Evolutionary conservation across 2,113 vertebrate species (phyloP), one percentile per base, ranked within the genome.

Genomic region (Carassius gibelio): DNA sequence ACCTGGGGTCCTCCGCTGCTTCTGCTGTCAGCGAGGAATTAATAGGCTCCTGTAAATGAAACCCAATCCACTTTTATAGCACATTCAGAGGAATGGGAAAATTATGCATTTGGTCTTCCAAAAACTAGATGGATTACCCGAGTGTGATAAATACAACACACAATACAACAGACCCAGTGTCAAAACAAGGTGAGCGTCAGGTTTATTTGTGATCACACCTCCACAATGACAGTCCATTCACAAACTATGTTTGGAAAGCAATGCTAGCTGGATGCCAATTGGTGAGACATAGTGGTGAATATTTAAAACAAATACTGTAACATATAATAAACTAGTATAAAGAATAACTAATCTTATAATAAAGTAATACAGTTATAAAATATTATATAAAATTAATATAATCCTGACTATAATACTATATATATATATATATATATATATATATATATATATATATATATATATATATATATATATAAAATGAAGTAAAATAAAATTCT

Each of bases 11-110:
- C 55, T 85, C 84, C 87, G 93, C 93, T 91, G 90, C 91, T 93
- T 91, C 69, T 75, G 84, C 86, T 91, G 88, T 89, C 91, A 87
- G 89, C 71, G 83, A 91, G 88, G 90, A 91, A 91, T 92, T 90
- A 92, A 92, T 90, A 90, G 86, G 84, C 78, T 90, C 89, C 88
- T 81, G 89, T 85, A 85, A 92, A 92, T 82, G 81, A 91, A 92
- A 92, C 88, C 77, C 88, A 91, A 87, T 91, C 84, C 83, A 75
- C 87, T 81, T 89, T 90, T 89, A 88, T 79, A 88, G 64, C 76
- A 5, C 17, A 79, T 83, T 36, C 72, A 45, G 50, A 61, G 55
- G 10, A 66, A 57, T 38, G 66, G 62, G 42, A 66, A 81, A 84
- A 77, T 82, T n/a, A 82, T 64, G 55, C 26, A 84, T 81, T 76